Base-by-base conservation (phyloP, 2,113 vertebrate species). In the Charadrius vociferus region DNA sequence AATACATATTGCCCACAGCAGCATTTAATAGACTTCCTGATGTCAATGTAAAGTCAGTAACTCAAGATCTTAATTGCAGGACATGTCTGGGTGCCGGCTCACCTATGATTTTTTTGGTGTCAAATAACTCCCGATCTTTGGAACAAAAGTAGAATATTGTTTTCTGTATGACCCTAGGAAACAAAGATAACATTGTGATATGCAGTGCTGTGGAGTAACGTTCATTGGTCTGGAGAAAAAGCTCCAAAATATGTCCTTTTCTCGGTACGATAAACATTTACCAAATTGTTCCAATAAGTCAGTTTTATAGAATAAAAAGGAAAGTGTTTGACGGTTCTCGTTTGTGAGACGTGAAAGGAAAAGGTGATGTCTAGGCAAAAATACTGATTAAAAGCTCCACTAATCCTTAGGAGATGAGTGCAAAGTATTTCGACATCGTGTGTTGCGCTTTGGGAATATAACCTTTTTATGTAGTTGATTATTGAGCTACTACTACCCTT, bases 1-100 rank as follows among this genome's bases (percentile, higher is more conserved):
- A 92, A 84, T 77, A 86, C 93, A 55, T 63, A 66, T 81, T 96
- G 96, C 90, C 94, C 89, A 81, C 74, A 63, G 93, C 93, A 93
- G 86, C 86, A 56, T 88, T 97, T 96, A 86, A 97, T 94, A 81
- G 86, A 79, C 94, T 91, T 96, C 86, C 89, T 37, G 85, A 86
- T 94, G 89, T 90, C 95, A 77, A 47, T 70, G 58, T 24, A 22
- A 96, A 97, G 93, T 92, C 95, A 95, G 36, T 94, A 96, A 93
- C 84, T 95, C 45, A 7, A n/a, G 66, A 74, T 83, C 78, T 96
- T 93, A 96, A 97, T 94, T 93, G 95, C 87, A 70, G 90, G 82
- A 77, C 75, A 13, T 61, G 61, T 66, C 78, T 59, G 86, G 71
- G 39, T 72, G 50, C 83, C 68, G 83, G 81, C 79, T 96, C 80